Evolutionary conservation across 2,888 invertebrate species (phyloP), one percentile per base, ranked within the genome.

Genomic region (Melieria omissa): DNA sequence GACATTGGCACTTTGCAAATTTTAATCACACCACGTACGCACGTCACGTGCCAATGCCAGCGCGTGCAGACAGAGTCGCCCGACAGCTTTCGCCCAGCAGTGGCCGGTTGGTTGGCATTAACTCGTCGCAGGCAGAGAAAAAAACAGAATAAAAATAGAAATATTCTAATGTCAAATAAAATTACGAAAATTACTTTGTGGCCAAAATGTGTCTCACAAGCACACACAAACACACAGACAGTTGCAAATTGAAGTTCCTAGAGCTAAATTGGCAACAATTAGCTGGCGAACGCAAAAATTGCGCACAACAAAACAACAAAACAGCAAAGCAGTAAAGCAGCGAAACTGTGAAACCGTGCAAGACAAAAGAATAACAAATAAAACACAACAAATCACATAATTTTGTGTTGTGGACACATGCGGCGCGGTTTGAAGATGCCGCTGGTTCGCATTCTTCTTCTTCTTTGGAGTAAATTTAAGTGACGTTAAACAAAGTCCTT

Each of bases 201-300:
- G 29, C 29, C 29, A 29, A 29, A 29, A 29, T 29, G 2, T 29
- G 29, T 29, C 29, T 29, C 29, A 54, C 2, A 64, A 3, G 3
- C 5, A 52, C 12, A 52, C 12, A 52, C 12, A 52, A 52, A 52
- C 9, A 49, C 49, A 49, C 10, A 49, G 12, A 0, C 67, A 60
- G 29, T 67, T 60, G 46, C 47, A 41, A 67, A 67, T 47, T 83
- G 80, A 83, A 81, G 82, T 83, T 83, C 80, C n/a, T 45, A 80
- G 3, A 29, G 81, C 81, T 83, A 29, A 82, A 82, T 81, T 81
- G 82, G 83, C 73, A 79, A 79, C 80, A 81, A 83, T 81, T 81
- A 81, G 77, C 76, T 72, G 60, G 71, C 70, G 67, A 58, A 52
- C n/a, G 9, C 5, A 14, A 52, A 52, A 9, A 9, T n/a, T 8